Percentiles rank a stretch among this genome's conserved stretches.
phyloP scores from a whole-genome alignment of 2,113 vertebrate genomes.

The Pangasianodon gigas region DNA sequence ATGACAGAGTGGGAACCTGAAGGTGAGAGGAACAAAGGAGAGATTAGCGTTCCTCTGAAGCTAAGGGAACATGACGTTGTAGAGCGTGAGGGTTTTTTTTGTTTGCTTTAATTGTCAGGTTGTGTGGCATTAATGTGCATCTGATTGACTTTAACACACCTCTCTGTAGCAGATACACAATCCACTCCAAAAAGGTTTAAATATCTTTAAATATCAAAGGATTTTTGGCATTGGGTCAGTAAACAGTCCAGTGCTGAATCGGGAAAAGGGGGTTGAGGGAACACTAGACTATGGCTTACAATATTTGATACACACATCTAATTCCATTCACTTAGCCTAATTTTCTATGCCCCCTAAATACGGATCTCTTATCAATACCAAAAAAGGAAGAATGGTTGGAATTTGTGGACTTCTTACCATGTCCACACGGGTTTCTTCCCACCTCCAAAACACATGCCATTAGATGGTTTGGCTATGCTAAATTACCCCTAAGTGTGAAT shows the following conservation, averaged over 20 bases:
- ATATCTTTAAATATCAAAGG: not conserved
- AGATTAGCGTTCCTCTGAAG: slow-evolving; percentile 59
- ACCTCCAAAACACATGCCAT: not conserved
- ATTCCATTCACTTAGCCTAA: not conserved
- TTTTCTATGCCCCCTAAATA: not conserved
- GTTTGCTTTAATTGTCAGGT: slow-evolving; percentile 56
- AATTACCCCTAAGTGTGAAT: not conserved
- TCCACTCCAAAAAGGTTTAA: not conserved
- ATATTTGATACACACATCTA: not conserved
- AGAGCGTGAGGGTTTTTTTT: slow-evolving; percentile 45
- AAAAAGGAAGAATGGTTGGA: not conserved
- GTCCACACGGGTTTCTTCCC: not conserved
- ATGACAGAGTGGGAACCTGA: slow-evolving; percentile 66
- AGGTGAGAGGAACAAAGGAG: slow-evolving; percentile 61
- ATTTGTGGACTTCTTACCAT: not conserved
- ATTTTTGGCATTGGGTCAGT: not conserved
- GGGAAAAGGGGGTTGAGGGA: not conserved
- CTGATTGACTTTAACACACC: slow-evolving; percentile 60
- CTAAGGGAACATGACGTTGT: not conserved
- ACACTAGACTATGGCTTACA: not conserved
- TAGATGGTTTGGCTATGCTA: not conserved
- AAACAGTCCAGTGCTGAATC: not conserved
- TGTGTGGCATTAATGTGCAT: slow-evolving; percentile 55
- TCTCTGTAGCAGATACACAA: not conserved
- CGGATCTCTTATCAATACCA: not conserved